These are phyloP conservation scores for Caenorhabditis sp. DNA, from an alignment of 2,888 invertebrate species.

Conservation along the genomic window DNA sequence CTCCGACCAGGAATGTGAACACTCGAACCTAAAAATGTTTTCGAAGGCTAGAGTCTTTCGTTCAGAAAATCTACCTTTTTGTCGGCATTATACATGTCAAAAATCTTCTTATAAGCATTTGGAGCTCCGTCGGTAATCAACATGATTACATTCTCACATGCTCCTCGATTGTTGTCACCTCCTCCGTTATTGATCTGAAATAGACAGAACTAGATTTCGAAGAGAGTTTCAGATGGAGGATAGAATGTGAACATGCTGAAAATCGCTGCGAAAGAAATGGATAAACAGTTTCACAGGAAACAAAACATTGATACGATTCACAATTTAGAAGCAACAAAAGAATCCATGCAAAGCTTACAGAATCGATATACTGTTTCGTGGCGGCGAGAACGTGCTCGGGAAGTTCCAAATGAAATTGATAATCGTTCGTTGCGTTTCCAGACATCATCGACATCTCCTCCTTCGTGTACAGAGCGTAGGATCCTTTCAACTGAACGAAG, in stretches of 20 bases:
- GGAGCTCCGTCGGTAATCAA: conserved; percentile 98
- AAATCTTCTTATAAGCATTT: conserved; percentile 93
- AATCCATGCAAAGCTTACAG: conserved; percentile 72
- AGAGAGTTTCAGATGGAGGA: neutral
- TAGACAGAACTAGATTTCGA: neutral
- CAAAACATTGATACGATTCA: conserved; percentile 9
- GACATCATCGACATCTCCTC: conserved; percentile 63
- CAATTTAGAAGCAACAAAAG: conserved; percentile 12
- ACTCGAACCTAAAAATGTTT: conserved; percentile 90
- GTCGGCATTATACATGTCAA: conserved; percentile 93
- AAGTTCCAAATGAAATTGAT: conserved; percentile 54
- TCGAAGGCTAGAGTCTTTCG: neutral
- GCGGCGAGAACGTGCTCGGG: conserved; percentile 75
- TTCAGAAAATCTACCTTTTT: conserved; percentile 83
- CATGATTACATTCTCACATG: conserved; percentile 98
- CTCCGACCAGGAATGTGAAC: conserved; percentile 97
- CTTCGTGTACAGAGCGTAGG: conserved; percentile 57
- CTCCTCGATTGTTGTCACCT: conserved; percentile 54
- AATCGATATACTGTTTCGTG: conserved; percentile 72
- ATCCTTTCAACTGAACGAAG: conserved; percentile 63
- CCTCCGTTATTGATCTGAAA: conserved; percentile 66
- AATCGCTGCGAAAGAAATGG: conserved; percentile 9
- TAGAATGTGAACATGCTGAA: conserved; percentile 24
- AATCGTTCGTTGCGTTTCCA: conserved; percentile 43
- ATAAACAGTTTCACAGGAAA: conserved; percentile 28